Conservation (phyloP, 2,797 vertebrate genomes). For the Sebastes matsubarae region DNA sequence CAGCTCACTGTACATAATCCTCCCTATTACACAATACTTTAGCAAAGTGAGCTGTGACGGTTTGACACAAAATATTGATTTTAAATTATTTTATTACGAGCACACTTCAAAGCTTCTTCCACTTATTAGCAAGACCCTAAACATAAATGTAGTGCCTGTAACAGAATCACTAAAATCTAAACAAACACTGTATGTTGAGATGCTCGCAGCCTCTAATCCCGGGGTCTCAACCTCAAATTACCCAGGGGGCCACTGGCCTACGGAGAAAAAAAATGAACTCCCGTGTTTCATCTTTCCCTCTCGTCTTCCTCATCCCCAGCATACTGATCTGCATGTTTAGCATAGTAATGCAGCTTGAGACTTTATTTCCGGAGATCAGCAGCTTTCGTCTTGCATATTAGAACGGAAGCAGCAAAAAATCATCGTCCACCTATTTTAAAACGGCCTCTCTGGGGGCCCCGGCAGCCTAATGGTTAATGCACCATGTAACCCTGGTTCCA, state of each 20-base stretch:
- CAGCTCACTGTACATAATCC: constrained; percentile 61
- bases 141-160: neutral
- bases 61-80: constrained; percentile 20
- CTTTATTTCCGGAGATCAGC: neutral
- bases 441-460: neutral
- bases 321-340: neutral
- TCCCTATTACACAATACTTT: constrained; percentile 22
- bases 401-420: neutral
- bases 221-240: neutral
- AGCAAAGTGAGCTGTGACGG: constrained; percentile 13
- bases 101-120: neutral
- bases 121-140: neutral
- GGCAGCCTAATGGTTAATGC: no score
- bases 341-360: neutral
- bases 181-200: neutral
- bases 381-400: neutral
- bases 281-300: neutral
- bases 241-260: neutral
- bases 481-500: no score
- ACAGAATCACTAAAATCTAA: neutral
- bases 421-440: neutral
- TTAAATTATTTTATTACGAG: neutral
- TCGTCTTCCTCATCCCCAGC: neutral
- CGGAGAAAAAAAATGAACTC: neutral
- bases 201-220: neutral